Percentiles rank a stretch among this genome's conserved stretches.
These are phyloP conservation scores for Bos javanicus DNA, from an alignment of 2,113 vertebrate genomes.

Conservation along the genomic window DNA sequence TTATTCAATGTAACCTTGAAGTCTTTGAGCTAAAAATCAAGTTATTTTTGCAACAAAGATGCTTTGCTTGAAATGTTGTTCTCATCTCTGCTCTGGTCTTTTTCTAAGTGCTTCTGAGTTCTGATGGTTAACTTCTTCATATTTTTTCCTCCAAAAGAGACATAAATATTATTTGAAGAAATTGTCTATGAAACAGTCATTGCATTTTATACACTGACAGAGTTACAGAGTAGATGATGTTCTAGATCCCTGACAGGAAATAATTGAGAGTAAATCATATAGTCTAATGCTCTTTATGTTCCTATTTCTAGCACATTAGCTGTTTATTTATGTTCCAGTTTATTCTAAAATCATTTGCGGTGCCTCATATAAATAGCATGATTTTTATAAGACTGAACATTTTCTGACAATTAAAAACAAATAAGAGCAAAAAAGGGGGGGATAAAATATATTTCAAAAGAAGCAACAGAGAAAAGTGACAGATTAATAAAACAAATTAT, in stretches of 20 bases:
- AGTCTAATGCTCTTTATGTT: neutral
- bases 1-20: neutral
- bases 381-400: neutral
- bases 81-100: neutral
- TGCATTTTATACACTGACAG: neutral
- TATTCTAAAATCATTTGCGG: neutral
- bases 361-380: neutral
- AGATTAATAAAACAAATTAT: neutral
- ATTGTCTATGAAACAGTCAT: neutral
- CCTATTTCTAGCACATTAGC: neutral
- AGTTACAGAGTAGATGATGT: neutral
- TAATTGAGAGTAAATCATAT: neutral
- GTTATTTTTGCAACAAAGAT: neutral
- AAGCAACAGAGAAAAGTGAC: neutral
- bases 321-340: neutral
- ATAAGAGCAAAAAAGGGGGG: neutral
- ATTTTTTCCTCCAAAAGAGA: neutral
- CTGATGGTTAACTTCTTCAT: neutral
- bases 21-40: neutral
- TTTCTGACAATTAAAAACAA: neutral
- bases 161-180: neutral
- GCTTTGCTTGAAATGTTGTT: neutral
- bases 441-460: neutral
- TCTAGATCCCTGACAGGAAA: neutral
- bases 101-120: neutral